These are phyloP conservation scores for Tenodera sinensis DNA, from an alignment of 2,888 invertebrate genomes.

Conservation along the genomic window DNA sequence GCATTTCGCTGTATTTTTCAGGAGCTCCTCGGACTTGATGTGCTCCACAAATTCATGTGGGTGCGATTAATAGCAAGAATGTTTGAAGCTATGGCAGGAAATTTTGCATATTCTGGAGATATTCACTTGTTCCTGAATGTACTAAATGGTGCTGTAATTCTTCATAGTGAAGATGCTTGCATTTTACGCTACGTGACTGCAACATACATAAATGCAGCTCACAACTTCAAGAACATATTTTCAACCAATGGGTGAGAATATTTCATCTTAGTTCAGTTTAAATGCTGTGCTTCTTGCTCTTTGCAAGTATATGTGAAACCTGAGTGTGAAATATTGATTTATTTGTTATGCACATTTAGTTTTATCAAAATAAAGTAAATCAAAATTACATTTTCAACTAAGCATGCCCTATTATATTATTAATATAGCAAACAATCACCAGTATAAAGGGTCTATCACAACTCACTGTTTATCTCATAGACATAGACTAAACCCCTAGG, in stretches of 20 bases:
- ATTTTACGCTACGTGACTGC: conserved; percentile 94
- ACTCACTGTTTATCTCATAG: no score
- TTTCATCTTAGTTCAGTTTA: no score
- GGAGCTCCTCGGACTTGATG: conserved; percentile 88
- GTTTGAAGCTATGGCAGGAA: conserved; percentile 98
- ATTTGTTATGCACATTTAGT: no score
- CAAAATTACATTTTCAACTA: no score
- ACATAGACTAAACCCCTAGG: no score
- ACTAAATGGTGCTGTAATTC: conserved; percentile 89
- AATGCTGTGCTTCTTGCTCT: neutral
- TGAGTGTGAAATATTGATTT: no score
- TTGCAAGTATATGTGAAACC: no score
- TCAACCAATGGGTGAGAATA: conserved; percentile 80
- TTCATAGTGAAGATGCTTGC: conserved; percentile 95
- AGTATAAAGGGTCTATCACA: no score
- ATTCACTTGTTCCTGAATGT: conserved; percentile 97
- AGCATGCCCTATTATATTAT: no score
- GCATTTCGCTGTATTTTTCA: conserved; percentile 38
- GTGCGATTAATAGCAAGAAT: conserved; percentile 91
- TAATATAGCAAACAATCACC: no score
- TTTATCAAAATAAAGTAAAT: no score
- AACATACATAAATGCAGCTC: conserved; percentile 94
- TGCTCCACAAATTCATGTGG: conserved; percentile 99
- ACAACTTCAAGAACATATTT: conserved; percentile 98
- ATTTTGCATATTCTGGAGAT: conserved; percentile 94